A percentile compares a stretch with the other conserved stretches of the same genome.
phyloP scores from a whole-genome alignment of 2,888 invertebrate species.

The Philereme vetulata region DNA sequence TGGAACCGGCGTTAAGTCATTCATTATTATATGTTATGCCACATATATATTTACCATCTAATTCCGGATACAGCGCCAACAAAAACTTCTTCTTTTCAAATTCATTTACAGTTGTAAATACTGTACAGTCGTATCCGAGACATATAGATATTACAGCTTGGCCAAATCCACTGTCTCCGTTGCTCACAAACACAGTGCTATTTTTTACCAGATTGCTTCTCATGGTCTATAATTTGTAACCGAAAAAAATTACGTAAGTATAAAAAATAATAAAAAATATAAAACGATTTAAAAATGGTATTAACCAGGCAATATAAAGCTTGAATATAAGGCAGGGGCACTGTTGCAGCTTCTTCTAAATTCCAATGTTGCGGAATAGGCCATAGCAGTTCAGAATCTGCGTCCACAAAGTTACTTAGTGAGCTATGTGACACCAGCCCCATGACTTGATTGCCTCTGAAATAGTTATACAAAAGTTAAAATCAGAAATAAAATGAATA shows the following conservation, averaged over 20 bases:
- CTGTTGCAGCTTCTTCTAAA: constrained; percentile 86
- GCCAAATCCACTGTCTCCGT: constrained; percentile 31
- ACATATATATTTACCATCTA: constrained; percentile 22
- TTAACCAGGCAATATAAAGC: constrained; percentile 52
- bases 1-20: too few relatives aligned
- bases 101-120: constrained; percentile 32
- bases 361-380: constrained; percentile 85
- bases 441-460: constrained; percentile 80
- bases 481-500: too few relatives aligned
- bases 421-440: constrained; percentile 78
- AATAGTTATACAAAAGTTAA: neutral
- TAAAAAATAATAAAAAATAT: neutral
- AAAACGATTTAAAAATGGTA: neutral
- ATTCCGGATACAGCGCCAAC: constrained; percentile 11
- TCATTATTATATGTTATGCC: too few relatives aligned
- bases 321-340: constrained; percentile 87
- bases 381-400: constrained; percentile 79
- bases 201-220: constrained; percentile 1
- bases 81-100: constrained; percentile 23
- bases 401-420: constrained; percentile 77
- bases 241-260: neutral
- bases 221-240: constrained; percentile 18
- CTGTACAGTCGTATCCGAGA: constrained; percentile 18
- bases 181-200: constrained; percentile 22
- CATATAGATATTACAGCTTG: constrained; percentile 36